A percentile compares a stretch with the other conserved stretches of the same genome.
Evolutionary conservation across 2,888 invertebrate species (phyloP).

Genomic region (Geophilus truncorum): DNA sequence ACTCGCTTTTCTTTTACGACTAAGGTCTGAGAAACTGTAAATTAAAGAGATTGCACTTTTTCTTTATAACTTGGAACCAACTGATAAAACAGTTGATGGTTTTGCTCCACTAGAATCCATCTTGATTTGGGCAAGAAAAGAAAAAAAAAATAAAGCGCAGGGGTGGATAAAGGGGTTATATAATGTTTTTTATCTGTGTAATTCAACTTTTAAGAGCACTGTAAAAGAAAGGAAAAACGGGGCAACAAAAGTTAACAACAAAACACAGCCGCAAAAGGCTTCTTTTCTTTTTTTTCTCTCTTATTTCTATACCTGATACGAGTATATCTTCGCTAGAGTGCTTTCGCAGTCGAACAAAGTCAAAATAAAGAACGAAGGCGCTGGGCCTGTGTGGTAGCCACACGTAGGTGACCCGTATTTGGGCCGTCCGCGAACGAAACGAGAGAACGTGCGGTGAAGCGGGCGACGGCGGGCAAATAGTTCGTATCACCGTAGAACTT

Average conservation of each 20-base stretch:
- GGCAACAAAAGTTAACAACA: not conserved
- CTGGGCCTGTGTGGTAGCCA: constrained; percentile 36
- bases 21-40: not conserved
- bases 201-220: not conserved
- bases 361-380: constrained; percentile 37
- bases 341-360: constrained; percentile 29
- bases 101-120: constrained; percentile 1
- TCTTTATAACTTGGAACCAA: not conserved
- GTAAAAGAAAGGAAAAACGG: not conserved
- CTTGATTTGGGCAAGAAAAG: not conserved
- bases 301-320: not conserved
- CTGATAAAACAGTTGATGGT: constrained; percentile 16
- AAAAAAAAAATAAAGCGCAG: not conserved
- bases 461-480: constrained; percentile 20
- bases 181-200: constrained; percentile 1
- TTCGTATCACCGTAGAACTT: constrained; percentile 4
- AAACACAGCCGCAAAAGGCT: not conserved
- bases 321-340: not conserved
- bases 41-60: constrained; percentile 16
- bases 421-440: constrained; percentile 36
- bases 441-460: constrained; percentile 34
- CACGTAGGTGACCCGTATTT: constrained; percentile 36
- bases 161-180: constrained; percentile 4
- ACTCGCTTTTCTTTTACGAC: not conserved
- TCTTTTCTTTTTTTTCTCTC: not conserved